phyloP scores from a whole-genome alignment of 2,113 vertebrate species.

The Saguinus imperator region DNA sequence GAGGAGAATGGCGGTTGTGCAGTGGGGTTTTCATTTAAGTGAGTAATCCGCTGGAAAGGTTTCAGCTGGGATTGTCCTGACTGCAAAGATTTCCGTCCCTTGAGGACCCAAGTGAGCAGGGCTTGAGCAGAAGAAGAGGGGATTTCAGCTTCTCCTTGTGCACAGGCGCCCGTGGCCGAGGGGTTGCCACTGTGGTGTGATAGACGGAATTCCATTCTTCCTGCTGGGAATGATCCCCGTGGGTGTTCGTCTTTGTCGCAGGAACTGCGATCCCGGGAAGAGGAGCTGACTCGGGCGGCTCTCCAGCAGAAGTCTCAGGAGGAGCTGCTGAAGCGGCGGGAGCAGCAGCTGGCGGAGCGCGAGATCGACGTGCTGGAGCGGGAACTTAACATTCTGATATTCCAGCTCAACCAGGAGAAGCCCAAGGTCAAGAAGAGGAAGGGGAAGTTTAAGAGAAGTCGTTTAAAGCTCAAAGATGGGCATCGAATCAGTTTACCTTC shows the following conservation, averaged over 20 bases:
- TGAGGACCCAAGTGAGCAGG: not conserved
- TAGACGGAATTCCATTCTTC: not conserved
- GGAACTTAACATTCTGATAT: slow-evolving; percentile 96
- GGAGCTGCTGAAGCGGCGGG: slow-evolving; percentile 92
- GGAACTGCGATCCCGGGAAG: slow-evolving; percentile 96
- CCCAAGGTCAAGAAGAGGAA: slow-evolving; percentile 96
- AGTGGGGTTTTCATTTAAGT: not conserved
- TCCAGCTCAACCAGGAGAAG: slow-evolving; percentile 96
- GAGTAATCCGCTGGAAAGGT: not conserved
- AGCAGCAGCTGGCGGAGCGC: slow-evolving; percentile 93
- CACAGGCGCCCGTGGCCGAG: not conserved
- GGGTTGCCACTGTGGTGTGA: not conserved
- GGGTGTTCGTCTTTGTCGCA: slow-evolving; percentile 66
- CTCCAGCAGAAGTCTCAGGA: slow-evolving; percentile 98
- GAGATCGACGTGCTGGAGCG: slow-evolving; percentile 97
- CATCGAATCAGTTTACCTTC: slow-evolving; percentile 97
- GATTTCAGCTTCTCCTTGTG: not conserved
- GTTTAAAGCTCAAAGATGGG: slow-evolving; percentile 95
- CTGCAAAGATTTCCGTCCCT: not conserved
- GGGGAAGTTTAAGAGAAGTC: slow-evolving; percentile 94
- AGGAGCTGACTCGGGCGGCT: slow-evolving; percentile 94
- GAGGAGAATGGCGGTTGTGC: not conserved
- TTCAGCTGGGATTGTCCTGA: not conserved
- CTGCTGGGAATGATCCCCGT: not conserved
- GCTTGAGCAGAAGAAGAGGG: not conserved